Base-by-base conservation (phyloP, 2,113 vertebrate genomes). In the Puffinus mauretanicus region DNA sequence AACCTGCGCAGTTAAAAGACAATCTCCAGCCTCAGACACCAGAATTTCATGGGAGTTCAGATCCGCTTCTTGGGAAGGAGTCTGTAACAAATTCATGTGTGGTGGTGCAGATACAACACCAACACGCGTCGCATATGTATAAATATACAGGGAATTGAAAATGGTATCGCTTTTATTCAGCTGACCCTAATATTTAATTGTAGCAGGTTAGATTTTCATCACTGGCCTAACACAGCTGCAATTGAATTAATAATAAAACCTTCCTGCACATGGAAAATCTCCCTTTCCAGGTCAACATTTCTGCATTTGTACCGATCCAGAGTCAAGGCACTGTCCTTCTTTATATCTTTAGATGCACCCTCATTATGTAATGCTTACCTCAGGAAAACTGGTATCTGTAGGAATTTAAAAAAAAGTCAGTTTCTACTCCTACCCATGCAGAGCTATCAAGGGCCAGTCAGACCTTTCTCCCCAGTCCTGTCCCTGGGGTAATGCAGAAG, bases 41-140 rank as follows among this genome's bases (percentile, higher is more conserved):
- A 60, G 52, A 69, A 72, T 54, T 71, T 65, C n/a, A 21, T 12
- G 44, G 71, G 24, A 71, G 20, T 32, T 94, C n/a, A 84, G 60
- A 70, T 47, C 11, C 1, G 0, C 20, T 72, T 18, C 66, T 72
- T 65, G 44, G 47, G 36, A 57, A 42, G 16, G 22, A 61, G 40
- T 38, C 22, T 71, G 51, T 25, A 77, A 82, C 16, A 66, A 79
- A 85, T 40, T 27, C 5, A 6, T 25, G 32, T 16, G 34, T 2
- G 4, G 17, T 61, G 49, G 11, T 7, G 15, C 42, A 62, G 24
- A 36, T 19, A 13, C 18, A 82, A 20, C 36, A 57, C 15, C 64
- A 29, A 30, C 32, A 58, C 0, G 0, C 21, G 4, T 11, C 60
- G 47, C 25, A 8, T 29, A 49, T 15, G 57, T 13, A 13, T 14